Evolutionary conservation across 2,888 invertebrate genomes (phyloP).

Genomic region (Anoplius nigerrimus): DNA sequence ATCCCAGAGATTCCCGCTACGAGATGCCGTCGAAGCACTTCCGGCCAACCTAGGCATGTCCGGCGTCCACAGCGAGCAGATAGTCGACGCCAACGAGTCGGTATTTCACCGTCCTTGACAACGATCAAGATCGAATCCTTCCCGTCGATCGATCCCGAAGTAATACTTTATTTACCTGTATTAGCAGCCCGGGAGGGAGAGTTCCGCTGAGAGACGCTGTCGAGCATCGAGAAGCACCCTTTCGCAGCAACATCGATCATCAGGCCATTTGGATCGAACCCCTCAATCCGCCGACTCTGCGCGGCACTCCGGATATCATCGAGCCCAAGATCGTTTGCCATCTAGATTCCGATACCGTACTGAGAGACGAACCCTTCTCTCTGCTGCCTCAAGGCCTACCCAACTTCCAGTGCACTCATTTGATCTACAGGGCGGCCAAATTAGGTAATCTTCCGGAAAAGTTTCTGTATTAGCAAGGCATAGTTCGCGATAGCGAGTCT

Average conservation of each 20-base stretch:
- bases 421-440: slow-evolving; percentile 84
- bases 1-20: slow-evolving; percentile 79
- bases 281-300: slow-evolving; percentile 65
- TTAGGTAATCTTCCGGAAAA: slow-evolving; percentile 73
- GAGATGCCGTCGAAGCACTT: slow-evolving; percentile 84
- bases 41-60: slow-evolving; percentile 40
- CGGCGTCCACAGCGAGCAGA: not conserved
- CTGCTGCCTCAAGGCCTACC: slow-evolving; percentile 82
- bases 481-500: too few relatives aligned
- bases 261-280: slow-evolving; percentile 71
- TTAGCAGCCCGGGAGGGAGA: slow-evolving; percentile 56
- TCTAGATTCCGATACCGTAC: slow-evolving; percentile 81
- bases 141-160: too few relatives aligned
- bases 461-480: not conserved
- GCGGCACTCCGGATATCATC: slow-evolving; percentile 50
- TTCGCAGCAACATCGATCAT: slow-evolving; percentile 62
- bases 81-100: not conserved
- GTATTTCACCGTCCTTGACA: too few relatives aligned
- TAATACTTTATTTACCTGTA: not conserved
- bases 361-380: slow-evolving; percentile 81
- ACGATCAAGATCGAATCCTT: too few relatives aligned
- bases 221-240: slow-evolving; percentile 76
- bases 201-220: slow-evolving; percentile 84
- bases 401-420: slow-evolving; percentile 82
- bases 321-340: slow-evolving; percentile 80